Evolutionary conservation across 1,140 invertebrate species (phyloP).

Genomic region (Contarinia nasturtii): DNA sequence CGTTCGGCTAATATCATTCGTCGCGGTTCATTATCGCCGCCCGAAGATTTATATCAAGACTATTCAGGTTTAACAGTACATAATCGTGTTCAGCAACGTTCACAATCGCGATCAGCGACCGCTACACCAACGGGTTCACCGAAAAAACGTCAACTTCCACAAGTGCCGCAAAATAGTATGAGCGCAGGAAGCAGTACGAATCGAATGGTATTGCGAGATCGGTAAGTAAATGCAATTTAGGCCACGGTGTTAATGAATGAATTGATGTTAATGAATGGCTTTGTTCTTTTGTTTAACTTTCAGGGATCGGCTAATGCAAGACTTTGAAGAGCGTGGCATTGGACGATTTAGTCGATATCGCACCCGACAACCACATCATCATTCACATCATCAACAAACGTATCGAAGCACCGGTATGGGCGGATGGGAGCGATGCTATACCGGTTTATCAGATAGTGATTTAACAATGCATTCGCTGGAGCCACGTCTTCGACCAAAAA

Average conservation of each 20-base stretch:
- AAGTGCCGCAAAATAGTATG: slow-evolving; percentile 35
- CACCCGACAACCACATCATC: slow-evolving; percentile 33
- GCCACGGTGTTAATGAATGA: not conserved
- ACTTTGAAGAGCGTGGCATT: slow-evolving; percentile 61
- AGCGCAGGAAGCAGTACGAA: not conserved
- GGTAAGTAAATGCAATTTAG: not conserved
- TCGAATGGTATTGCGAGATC: too few species aligned
- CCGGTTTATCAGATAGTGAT: slow-evolving; percentile 65
- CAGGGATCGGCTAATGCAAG: slow-evolving; percentile 50
- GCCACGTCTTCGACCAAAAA: slow-evolving; percentile 29
- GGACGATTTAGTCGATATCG: slow-evolving; percentile 42
- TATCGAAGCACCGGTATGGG: slow-evolving; percentile 47
- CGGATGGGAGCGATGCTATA: slow-evolving; percentile 58
- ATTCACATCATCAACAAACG: slow-evolving; percentile 30
- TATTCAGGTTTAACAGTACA: slow-evolving; percentile 25
- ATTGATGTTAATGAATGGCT: not conserved
- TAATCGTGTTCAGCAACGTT: slow-evolving; percentile 31
- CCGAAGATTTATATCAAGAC: slow-evolving; percentile 23
- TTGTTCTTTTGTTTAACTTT: slow-evolving; percentile 20
- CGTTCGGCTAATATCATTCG: slow-evolving; percentile 20
- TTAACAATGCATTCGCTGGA: slow-evolving; percentile 37
- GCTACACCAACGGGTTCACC: slow-evolving; percentile 87
- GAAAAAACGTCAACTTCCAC: slow-evolving; percentile 86
- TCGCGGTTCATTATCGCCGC: slow-evolving; percentile 21
- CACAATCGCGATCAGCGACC: slow-evolving; percentile 67